Conservation (phyloP, 2,888 invertebrate genomes). For the Synergus umbraculus region DNA sequence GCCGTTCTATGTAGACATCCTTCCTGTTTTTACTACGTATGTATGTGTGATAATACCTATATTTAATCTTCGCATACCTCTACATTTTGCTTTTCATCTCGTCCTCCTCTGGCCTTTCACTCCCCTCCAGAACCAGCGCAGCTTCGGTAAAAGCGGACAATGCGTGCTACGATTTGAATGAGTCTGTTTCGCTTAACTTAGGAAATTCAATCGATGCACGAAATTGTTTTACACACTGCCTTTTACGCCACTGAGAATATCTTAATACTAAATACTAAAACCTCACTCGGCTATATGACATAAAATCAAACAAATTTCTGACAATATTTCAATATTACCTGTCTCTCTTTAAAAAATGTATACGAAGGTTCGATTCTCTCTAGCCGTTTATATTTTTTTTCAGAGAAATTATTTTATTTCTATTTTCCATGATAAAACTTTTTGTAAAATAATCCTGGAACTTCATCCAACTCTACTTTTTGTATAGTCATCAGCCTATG, state of each 20-base stretch:
- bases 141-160: conserved; percentile 37
- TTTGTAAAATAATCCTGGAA: neutral
- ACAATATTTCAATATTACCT: neutral
- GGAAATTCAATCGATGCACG: conserved; percentile 56
- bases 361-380: neutral
- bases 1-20: conserved; percentile 13
- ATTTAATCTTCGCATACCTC: conserved; percentile 53
- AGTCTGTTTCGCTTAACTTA: conserved; percentile 48
- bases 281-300: no score
- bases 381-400: neutral
- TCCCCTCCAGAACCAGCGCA: conserved; percentile 12
- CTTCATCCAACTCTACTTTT: neutral
- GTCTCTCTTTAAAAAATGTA: neutral
- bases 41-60: conserved; percentile 54
- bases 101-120: conserved; percentile 28
- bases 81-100: conserved; percentile 33
- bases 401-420: neutral
- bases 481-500: conserved; percentile 2
- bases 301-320: neutral
- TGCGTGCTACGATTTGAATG: conserved; percentile 54
- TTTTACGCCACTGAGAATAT: neutral
- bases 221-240: conserved; percentile 39
- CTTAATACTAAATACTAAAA: neutral
- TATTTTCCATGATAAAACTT: neutral
- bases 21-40: neutral